Evolutionary conservation across 2,797 vertebrate genomes (phyloP).

Genomic region (Cirrhinus mrigala): DNA sequence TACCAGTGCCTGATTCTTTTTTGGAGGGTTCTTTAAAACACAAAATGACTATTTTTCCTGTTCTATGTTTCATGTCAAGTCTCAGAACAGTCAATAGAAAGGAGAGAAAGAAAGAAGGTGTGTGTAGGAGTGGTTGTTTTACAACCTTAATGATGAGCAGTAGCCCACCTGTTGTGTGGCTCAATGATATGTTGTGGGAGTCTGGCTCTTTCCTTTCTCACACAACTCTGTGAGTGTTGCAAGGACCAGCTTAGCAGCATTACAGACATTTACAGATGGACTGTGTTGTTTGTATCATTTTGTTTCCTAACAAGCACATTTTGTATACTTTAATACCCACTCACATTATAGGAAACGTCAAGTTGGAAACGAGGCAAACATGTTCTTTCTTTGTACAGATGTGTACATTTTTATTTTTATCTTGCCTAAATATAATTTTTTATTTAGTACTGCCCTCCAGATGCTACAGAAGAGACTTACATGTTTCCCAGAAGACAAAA

Average conservation of each 20-base stretch:
- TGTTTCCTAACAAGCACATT: neutral
- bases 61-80: neutral
- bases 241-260: neutral
- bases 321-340: no score
- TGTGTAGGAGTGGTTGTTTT: conserved; percentile 18
- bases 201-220: no score
- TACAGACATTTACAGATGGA: conserved; percentile 1
- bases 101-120: conserved; percentile 18
- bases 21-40: no score
- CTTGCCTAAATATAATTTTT: no score
- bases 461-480: no score
- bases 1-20: no score
- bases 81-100: neutral
- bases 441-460: no score
- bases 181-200: conserved; percentile 53
- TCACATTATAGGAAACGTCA: no score
- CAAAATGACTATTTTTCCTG: neutral
- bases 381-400: no score
- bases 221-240: conserved; percentile 32
- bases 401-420: no score
- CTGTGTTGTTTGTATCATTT: neutral
- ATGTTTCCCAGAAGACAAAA: no score
- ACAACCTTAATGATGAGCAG: conserved; percentile 50
- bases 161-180: conserved; percentile 61
- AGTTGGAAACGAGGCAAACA: no score